phyloP scores from a whole-genome alignment of 2,797 vertebrate genomes.

The Sebastes aleutianus region DNA sequence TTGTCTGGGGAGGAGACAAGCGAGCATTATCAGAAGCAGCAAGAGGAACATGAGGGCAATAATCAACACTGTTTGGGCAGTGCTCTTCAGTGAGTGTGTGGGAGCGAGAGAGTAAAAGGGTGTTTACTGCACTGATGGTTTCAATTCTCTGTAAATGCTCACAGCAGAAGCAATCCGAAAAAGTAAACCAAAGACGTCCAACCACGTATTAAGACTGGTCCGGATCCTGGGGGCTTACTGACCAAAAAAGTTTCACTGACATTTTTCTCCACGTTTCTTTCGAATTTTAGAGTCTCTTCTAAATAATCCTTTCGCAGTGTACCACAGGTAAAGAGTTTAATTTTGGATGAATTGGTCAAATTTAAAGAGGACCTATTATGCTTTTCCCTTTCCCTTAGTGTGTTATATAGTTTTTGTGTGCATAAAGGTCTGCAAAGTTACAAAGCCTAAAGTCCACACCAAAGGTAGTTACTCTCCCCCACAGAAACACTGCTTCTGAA shows the following conservation, averaged over 20 bases:
- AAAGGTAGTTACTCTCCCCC: no score
- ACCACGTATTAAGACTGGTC: not conserved
- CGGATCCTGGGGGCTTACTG: not conserved
- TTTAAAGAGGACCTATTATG: no score
- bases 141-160: conserved; percentile 17
- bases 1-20: conserved; percentile 12
- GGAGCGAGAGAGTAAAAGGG: conserved; percentile 8
- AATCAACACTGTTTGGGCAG: conserved; percentile 11
- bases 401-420: no score
- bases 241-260: not conserved
- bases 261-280: not conserved
- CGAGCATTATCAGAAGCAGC: conserved; percentile 12
- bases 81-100: conserved; percentile 27
- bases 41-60: conserved; percentile 33
- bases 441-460: no score
- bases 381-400: no score
- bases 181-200: not conserved
- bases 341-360: not conserved
- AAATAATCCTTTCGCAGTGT: not conserved
- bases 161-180: conserved; percentile 10
- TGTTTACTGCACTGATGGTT: conserved; percentile 22
- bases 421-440: not conserved
- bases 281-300: not conserved
- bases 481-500: no score
- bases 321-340: not conserved